phyloP scores from a whole-genome alignment of 2,113 vertebrate species.

The Oostethus manadensis region DNA sequence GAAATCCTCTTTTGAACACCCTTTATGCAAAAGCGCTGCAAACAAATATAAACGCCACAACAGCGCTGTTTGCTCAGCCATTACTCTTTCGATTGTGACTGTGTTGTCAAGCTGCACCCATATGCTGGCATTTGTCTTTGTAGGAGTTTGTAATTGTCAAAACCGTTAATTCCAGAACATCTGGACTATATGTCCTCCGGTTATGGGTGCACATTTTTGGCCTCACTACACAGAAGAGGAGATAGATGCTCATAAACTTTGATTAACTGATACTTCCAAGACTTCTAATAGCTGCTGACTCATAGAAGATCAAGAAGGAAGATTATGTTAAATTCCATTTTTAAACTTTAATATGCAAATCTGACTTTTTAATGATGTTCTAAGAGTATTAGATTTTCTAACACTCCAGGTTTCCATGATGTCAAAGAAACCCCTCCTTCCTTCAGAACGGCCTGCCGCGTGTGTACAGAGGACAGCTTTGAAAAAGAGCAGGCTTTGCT shows the following conservation, averaged over 20 bases:
- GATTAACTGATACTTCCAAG: conserved; percentile 42
- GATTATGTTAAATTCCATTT: too few species aligned
- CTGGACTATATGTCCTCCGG: conserved; percentile 59
- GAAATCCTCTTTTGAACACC: too few species aligned
- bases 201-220: conserved; percentile 53
- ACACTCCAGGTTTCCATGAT: too few species aligned
- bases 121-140: conserved; percentile 58
- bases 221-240: conserved; percentile 63
- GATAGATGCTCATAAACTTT: conserved; percentile 61
- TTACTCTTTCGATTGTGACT: neutral
- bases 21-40: too few species aligned
- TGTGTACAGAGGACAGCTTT: too few species aligned
- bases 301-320: conserved; percentile 30
- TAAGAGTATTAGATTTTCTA: too few species aligned
- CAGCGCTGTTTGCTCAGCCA: neutral
- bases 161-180: conserved; percentile 60
- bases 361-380: too few species aligned
- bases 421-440: too few species aligned
- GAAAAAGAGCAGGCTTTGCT: too few species aligned
- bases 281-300: conserved; percentile 37
- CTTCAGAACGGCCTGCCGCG: too few species aligned
- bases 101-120: conserved; percentile 20
- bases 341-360: too few species aligned
- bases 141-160: conserved; percentile 57
- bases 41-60: too few species aligned